These are phyloP conservation scores for Chanos chanos DNA, from an alignment of 2,797 vertebrate genomes.

Conservation along the genomic window DNA sequence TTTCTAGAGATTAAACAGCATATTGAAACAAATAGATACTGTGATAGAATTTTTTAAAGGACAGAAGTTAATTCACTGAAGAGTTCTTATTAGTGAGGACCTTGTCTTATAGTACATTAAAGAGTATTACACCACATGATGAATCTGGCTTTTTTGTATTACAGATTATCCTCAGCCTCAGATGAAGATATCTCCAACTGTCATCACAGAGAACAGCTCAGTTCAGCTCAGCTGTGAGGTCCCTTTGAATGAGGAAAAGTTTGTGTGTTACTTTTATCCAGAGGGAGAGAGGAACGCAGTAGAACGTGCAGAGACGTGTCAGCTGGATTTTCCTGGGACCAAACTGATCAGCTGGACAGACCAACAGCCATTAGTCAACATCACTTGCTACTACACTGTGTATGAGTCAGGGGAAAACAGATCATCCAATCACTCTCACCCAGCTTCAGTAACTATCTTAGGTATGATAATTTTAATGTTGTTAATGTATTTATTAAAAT, in stretches of 20 bases:
- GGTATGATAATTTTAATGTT: neutral
- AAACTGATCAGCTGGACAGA: neutral
- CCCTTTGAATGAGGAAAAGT: neutral
- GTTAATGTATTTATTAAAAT: neutral
- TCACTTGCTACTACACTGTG: slow-evolving; percentile 22
- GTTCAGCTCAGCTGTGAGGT: slow-evolving; percentile 32
- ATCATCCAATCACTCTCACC: neutral
- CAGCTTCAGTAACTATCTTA: slow-evolving; percentile 4
- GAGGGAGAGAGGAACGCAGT: rapidly evolving
- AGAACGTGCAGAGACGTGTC: neutral
- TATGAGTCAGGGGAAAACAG: rapidly evolving
- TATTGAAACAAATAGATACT: too few species aligned
- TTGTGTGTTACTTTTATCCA: slow-evolving; percentile 37
- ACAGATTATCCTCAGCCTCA: slow-evolving; percentile 65
- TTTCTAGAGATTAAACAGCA: too few species aligned
- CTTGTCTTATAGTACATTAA: neutral
- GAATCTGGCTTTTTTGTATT: slow-evolving; percentile 61
- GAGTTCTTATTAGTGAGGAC: too few species aligned
- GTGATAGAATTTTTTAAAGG: too few species aligned
- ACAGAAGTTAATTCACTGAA: too few species aligned
- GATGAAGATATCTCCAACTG: slow-evolving; percentile 60
- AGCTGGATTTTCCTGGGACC: slow-evolving; percentile 24
- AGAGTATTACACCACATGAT: slow-evolving; percentile 34
- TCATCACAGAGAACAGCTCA: slow-evolving; percentile 34
- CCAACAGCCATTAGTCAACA: neutral